Evolutionary conservation across 2,113 vertebrate species (phyloP), one percentile per base, ranked within the genome.

Genomic region (Tragelaphus buxtoni): DNA sequence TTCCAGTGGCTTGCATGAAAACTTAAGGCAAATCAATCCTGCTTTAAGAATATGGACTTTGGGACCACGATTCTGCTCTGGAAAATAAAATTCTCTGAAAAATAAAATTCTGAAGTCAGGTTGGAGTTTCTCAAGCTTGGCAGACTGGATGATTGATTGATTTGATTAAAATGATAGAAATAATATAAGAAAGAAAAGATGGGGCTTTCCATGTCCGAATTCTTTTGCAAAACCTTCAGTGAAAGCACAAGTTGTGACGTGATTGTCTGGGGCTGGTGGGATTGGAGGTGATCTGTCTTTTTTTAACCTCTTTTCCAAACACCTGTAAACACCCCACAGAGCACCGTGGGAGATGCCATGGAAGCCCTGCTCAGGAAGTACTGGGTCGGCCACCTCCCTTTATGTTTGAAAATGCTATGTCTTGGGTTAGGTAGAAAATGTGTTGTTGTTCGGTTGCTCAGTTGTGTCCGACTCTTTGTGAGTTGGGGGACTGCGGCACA

Each of bases 271-370:
- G 12, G 60, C 16, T 12, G 39, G 20, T 24, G 60, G 39, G 10
- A 12, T 4, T 28, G 11, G 20, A 20, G 28, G 10, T 7, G 20
- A 3, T 24, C 39, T 2, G 5, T 26, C n/a, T 20, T 22, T n/a
- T 53, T 53, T 20, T 45, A 4, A 17, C 53, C 10, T 51, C 77
- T 11, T 90, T 20, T 28, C n/a, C 53, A 9, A 26, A 39, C 5
- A 22, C 24, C 39, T 7, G 2, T 55, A 13, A 39, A 22, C 3
- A 9, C 51, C 26, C 3, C 1, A 0, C 14, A 28, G 58, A 17
- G n/a, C 3, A 1, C 3, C 6, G 4, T 5, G 28, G 42, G 16
- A 47, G 42, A 30, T 0, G 7, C 26, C 7, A 1, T 1, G 14
- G 72, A 77, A 6, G 35, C 47, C 28, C 56, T 13, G 49, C 2